Conservation (phyloP, 30 jellyfish, hydroid and myxozoan genomes). For the Turritopsis rubra region DNA sequence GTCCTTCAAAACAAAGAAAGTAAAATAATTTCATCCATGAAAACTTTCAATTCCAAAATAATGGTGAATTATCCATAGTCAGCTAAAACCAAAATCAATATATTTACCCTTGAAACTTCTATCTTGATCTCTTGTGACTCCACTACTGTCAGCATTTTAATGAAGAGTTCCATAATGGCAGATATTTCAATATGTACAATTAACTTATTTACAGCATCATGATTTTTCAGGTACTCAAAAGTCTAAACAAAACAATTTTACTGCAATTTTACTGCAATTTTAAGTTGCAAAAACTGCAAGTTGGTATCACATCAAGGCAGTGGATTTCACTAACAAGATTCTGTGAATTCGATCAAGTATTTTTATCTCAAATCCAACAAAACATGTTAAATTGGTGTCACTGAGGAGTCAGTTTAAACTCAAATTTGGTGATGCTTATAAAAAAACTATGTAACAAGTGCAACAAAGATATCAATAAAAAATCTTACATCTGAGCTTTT, state of each 20-base stretch:
- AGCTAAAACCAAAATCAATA: background rate
- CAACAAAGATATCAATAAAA: background rate
- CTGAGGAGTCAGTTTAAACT: background rate
- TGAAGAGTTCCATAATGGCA: constrained; percentile 85
- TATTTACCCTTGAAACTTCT: constrained; percentile 62
- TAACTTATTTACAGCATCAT: constrained; percentile 67
- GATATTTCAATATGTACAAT: constrained; percentile 77
- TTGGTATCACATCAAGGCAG: background rate
- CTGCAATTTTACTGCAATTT: background rate
- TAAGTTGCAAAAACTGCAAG: background rate
- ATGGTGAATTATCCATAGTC: background rate
- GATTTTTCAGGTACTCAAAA: constrained; percentile 50
- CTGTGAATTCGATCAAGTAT: too few relatives aligned
- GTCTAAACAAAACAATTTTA: constrained; percentile 31
- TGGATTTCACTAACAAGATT: too few relatives aligned
- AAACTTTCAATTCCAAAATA: too few relatives aligned
- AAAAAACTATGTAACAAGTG: background rate
- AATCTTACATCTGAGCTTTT: constrained; percentile 53
- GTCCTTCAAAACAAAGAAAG: too few relatives aligned
- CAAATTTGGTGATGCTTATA: background rate
- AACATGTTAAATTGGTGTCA: too few relatives aligned
- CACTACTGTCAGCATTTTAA: constrained; percentile 66
- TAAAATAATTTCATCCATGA: too few relatives aligned
- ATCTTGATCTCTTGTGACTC: constrained; percentile 62
- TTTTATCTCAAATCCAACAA: too few relatives aligned